Conservation (phyloP, 2,113 vertebrate genomes). For the Neotoma lepida region DNA sequence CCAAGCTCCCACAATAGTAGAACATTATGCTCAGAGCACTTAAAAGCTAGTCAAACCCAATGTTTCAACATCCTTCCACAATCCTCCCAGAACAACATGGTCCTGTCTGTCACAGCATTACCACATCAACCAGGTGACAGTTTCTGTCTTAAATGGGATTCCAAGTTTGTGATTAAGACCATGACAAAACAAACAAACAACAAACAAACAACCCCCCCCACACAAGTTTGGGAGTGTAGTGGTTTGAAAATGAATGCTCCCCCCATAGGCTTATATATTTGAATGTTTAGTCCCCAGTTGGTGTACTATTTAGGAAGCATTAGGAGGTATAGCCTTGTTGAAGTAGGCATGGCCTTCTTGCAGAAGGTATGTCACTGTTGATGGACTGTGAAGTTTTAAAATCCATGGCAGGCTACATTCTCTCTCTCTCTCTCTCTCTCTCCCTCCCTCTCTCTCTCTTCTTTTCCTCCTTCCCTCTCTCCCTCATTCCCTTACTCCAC, state of each 20-base stretch:
- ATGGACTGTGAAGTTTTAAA: background rate
- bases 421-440: background rate
- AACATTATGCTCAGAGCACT: background rate
- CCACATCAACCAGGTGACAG: background rate
- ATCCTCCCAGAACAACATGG: background rate
- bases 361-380: background rate
- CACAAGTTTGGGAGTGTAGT: no score
- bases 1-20: background rate
- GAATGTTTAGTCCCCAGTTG: background rate
- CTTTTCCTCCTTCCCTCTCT: background rate
- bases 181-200: background rate
- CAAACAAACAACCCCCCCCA: no score
- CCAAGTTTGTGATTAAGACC: background rate
- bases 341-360: background rate
- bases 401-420: background rate
- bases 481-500: background rate
- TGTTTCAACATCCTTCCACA: background rate
- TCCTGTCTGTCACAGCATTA: background rate
- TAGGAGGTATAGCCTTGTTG: background rate
- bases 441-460: background rate
- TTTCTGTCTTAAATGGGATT: background rate
- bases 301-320: background rate
- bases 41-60: background rate
- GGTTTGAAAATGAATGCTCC: background rate
- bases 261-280: background rate